Base-by-base conservation (phyloP, 2,888 invertebrate genomes). In the Drosophila silvestris region DNA sequence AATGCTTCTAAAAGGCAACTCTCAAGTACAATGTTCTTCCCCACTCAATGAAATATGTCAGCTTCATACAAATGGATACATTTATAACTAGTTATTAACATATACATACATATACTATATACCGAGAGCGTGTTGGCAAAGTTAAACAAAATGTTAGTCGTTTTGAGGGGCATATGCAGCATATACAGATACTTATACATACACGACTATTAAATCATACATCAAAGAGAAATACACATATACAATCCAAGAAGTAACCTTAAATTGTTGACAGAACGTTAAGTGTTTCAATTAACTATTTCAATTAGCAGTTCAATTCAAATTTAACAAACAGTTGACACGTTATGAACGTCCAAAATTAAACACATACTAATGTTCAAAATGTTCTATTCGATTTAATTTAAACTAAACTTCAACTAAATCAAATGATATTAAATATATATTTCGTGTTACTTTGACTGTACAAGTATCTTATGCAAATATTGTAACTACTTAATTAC, bases 21-120 rank as follows among this genome's bases (percentile, higher is more conserved):
- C 75, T 62, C 74, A 74, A 86, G 69, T 74, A 86, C 81, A 86
- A 77, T 47, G 87, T 76, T 91, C 85, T 86, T 86, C 87, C 85
- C 79, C 65, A 75, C 78, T 68, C 70, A 75, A 82, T 60, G 73
- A 79, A 74, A 73, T 75, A 60, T 58, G 53, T 58, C 74, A 70
- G 33, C 28, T 70, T 60, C 56, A 69, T 37, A 59, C 47, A 71
- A 60, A 56, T 32, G 47, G 53, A 70, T 41, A 35, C n/a, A 74
- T 51, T 37, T 22, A 72, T 32, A 57, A 32, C 54, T 44, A 37
- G 28, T 35, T 26, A 53, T 41, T 37, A 56, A 50, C 9, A 44
- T 44, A 68, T 59, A 65, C 58, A 53, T 50, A 69, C 35, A 19
- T 28, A 37, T 47, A 33, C 22, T 60, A 52, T 52, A 60, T 69